phyloP scores from a whole-genome alignment of 2,113 vertebrate species.

The Haemorhous mexicanus region DNA sequence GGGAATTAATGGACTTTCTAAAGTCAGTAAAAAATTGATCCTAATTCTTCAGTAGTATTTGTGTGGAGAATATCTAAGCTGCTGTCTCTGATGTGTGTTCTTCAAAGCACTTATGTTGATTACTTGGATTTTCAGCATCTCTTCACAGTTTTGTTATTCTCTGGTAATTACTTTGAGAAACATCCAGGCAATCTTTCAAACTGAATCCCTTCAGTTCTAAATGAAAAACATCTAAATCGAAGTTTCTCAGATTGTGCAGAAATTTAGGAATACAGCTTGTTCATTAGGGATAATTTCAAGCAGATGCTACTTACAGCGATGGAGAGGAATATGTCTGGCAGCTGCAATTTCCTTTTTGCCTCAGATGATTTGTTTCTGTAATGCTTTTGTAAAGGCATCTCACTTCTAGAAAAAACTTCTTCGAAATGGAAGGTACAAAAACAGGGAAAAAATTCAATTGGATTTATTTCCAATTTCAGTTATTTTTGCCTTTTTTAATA shows the following conservation, averaged over 20 bases:
- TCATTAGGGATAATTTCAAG: constrained; percentile 12
- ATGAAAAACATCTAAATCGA: background rate
- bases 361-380: background rate
- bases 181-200: background rate
- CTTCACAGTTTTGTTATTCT: constrained; percentile 12
- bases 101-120: constrained; percentile 17
- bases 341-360: constrained; percentile 15
- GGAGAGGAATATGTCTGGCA: background rate
- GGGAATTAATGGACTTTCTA: background rate
- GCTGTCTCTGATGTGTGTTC: background rate
- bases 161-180: constrained; percentile 17
- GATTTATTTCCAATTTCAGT: background rate
- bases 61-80: background rate
- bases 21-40: background rate
- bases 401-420: background rate
- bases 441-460: rapidly evolving
- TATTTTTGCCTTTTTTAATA: background rate
- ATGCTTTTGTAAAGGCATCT: background rate
- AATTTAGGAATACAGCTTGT: background rate
- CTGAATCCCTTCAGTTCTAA: background rate
- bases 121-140: background rate
- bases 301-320: background rate
- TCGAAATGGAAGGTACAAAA: background rate
- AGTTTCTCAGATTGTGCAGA: background rate
- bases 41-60: background rate